Evolutionary conservation across 2,797 vertebrate genomes (phyloP), one percentile per base, ranked within the genome.

Genomic region (Anguilla pacifica): DNA sequence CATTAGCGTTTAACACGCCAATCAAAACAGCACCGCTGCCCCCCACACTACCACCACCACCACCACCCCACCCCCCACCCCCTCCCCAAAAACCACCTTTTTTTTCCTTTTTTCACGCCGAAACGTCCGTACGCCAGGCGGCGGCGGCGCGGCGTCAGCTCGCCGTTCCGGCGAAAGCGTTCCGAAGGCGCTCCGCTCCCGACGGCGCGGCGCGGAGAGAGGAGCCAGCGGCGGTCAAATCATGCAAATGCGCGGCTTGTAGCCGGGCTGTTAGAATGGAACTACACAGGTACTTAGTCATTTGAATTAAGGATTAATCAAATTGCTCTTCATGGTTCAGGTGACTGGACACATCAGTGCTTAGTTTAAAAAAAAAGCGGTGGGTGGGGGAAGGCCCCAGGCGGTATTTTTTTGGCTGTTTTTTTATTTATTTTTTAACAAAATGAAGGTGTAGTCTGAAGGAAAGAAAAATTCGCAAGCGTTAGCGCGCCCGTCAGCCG

Each of bases 291-390:
- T 55, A 72, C 43, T 86, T 46, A 77, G 59, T 88, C 87, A 88
- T 70, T 89, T 86, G 83, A 70, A 89, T 83, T 88, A 87, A 89
- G 91, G 91, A 91, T 92, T 91, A 53, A 87, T 91, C 89, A 89
- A 51, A 88, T 90, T 67, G 86, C 11, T 84, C 88, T 83, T 88
- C 81, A 86, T 55, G 88, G 83, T 87, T 84, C 39, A 84, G 86
- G 88, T 82, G 57, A 28, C 74, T 81, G 57, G 85, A 67, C 64
- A 86, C 84, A 87, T 86, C 84, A 83, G 46, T 67, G 81, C 88
- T 87, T 85, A 74, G 88, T 87, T 84, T 74, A 59, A 86, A 64
- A 89, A 64, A 55, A 84, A 59, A 35, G 77, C 39, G 88, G 82
- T 83, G 87, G 85, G 85, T 72, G 85, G 79, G 87, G 72, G 59